Evolutionary conservation across 2,113 vertebrate genomes (phyloP), one percentile per base, ranked within the genome.

Genomic region (Lepus europaeus): DNA sequence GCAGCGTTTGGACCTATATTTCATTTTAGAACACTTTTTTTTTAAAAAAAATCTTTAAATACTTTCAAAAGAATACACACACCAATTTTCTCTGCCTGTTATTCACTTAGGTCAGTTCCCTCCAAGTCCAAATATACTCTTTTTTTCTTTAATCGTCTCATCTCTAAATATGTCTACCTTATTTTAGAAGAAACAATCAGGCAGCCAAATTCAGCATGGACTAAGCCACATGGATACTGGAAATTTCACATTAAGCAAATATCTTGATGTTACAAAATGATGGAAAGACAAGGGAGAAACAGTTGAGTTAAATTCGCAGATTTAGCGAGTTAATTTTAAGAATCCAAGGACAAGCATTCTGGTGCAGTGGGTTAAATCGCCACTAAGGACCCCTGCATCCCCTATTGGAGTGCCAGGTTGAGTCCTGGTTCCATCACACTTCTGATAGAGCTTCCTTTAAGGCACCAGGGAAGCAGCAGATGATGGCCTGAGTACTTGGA

Each of bases 11-110:
- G 9, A 83, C 74, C 76, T 45, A 83, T 91, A 95, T 69, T 63
- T 93, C 56, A 82, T 69, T 96, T 93, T 83, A 25, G 59, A 88
- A 80, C 68, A 45, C 45, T 14, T 59, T 59, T 56, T 56, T 93
- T 45, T 89, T 23, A 20, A 87, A 63, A 86, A 72, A 16, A 33
- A 11, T 74, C 5, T 45, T 88, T 91, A 89, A 94, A 19, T 78
- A 72, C 6, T 16, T 83, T 33, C 33, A 56, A 93, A 87, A 91
- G 33, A 87, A 89, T 4, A 74, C 29, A 63, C n/a, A 33, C 87
- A 39, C 23, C 27, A 9, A 56, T 68, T 92, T 70, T 72, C 7
- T 51, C 17, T 86, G 77, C 14, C 9, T 95, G 19, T 80, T 72
- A 63, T 86, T 95, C 72, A 63, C 27, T 86, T 51, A 68, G 17